phyloP scores from a whole-genome alignment of 2,797 vertebrate genomes.

The Sebastes paucispinis region DNA sequence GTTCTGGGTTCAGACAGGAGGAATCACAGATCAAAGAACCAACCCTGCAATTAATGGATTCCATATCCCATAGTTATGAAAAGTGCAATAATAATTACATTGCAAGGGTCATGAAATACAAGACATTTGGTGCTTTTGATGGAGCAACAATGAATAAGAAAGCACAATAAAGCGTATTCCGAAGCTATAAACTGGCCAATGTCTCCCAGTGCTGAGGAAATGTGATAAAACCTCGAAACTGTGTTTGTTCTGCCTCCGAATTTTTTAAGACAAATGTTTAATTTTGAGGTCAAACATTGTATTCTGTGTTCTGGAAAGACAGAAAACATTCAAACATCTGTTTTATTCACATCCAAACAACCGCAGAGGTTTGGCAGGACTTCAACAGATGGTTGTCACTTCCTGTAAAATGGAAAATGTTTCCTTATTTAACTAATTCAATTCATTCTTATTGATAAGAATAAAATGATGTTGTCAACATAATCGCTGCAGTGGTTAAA shows the following conservation, averaged over 20 bases:
- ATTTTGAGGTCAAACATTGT: slow-evolving; percentile 9
- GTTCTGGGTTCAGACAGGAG: slow-evolving; percentile 18
- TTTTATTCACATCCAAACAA: neutral
- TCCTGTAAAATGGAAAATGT: neutral
- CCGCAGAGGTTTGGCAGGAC: neutral
- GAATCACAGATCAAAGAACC: neutral
- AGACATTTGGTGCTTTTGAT: neutral
- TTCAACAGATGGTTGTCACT: slow-evolving; percentile 28
- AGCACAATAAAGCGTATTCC: neutral
- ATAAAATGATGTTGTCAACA: neutral
- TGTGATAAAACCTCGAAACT: neutral
- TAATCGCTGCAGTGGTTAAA: neutral
- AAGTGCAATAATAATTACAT: neutral
- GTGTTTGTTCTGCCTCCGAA: neutral
- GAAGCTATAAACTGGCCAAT: neutral
- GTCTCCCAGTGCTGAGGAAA: neutral
- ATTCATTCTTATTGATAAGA: neutral
- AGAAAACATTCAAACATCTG: slow-evolving; percentile 17
- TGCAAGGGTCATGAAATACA: neutral
- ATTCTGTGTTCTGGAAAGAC: neutral
- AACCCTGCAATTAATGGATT: slow-evolving; percentile 20
- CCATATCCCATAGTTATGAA: neutral
- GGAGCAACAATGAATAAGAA: neutral
- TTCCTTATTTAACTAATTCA: slow-evolving; percentile 2
- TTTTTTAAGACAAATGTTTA: neutral